Evolutionary conservation across 2,888 invertebrate species (phyloP), one percentile per base, ranked within the genome.

Genomic region (Lithophane semibrunnea): DNA sequence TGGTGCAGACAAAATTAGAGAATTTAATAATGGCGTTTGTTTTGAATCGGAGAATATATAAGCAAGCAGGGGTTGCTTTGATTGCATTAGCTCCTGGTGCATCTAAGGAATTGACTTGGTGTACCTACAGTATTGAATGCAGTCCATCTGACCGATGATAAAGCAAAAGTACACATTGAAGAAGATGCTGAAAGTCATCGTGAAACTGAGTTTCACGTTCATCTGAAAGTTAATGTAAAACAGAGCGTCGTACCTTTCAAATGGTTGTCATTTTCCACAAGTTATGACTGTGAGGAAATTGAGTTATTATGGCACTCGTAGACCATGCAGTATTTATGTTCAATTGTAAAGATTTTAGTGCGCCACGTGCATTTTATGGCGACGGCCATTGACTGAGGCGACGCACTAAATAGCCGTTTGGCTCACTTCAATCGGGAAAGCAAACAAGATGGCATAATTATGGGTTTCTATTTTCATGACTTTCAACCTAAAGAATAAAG

Each of bases 291-390:
- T 42, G 18, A 42, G 47, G 13, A 54, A 54, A 49, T 29, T 56
- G 64, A 68, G 42, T 82, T 69, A 68, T 64, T 64, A 56, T 16
- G 29, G 73, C 56, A 56, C 24, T 52, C 29, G 49, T 61, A 61
- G 65, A 37, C 73, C 24, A 56, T 52, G 54, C 61, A 72, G 37
- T 81, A 65, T 72, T 82, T 72, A 73, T 72, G 68, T 52, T 10
- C 61, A 73, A 73, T 73, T 78, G 73, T 78, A 52, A 58, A 73
- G 71, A 44, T 69, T 73, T 78, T 61, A 81, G 54, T 47, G n/a
- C 24, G 44, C 44, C 83, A 82, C 78, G 73, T 81, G 81, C 49
- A 81, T 54, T 82, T 82, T 68, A 82, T 77, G 71, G 69, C 24
- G 49, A 29, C 42, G 79, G 29, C 58, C 81, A 83, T 83, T 82